phyloP scores from a whole-genome alignment of 2,888 invertebrate genomes.

The Cephus pulcher region DNA sequence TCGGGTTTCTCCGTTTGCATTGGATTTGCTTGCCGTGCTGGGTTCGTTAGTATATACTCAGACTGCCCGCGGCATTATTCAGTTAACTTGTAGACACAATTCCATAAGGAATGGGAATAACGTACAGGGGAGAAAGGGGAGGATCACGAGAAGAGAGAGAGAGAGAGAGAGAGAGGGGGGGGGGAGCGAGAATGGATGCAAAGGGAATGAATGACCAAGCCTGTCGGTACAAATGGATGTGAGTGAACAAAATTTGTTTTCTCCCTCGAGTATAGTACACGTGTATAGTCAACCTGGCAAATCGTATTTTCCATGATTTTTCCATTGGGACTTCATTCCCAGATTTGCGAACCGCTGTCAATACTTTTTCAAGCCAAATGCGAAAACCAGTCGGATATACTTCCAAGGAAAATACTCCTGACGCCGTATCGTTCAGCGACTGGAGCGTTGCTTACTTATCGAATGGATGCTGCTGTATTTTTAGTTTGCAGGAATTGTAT shows the following conservation, averaged over 20 bases:
- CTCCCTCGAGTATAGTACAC: background rate
- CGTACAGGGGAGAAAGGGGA: background rate
- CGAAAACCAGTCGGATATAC: background rate
- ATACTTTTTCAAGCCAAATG: background rate
- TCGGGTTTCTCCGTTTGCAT: constrained; percentile 3
- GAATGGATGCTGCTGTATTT: background rate
- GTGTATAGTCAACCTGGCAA: background rate
- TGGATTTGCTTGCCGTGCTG: constrained; percentile 5
- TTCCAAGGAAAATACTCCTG: background rate
- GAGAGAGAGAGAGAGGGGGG: too few species aligned
- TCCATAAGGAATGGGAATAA: background rate
- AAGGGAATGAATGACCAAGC: background rate
- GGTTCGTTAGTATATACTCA: background rate
- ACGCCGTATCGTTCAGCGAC: background rate
- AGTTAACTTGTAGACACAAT: background rate
- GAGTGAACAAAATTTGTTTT: background rate
- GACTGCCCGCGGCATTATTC: background rate
- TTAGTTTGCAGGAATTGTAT: background rate
- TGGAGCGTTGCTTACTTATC: background rate
- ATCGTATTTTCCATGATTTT: background rate
- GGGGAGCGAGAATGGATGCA: background rate
- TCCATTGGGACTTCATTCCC: background rate
- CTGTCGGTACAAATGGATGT: background rate
- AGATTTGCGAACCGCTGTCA: background rate
- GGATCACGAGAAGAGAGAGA: too few species aligned